These are phyloP conservation scores for Agrochola lota DNA, from an alignment of 2,888 invertebrate species.

Conservation along the genomic window DNA sequence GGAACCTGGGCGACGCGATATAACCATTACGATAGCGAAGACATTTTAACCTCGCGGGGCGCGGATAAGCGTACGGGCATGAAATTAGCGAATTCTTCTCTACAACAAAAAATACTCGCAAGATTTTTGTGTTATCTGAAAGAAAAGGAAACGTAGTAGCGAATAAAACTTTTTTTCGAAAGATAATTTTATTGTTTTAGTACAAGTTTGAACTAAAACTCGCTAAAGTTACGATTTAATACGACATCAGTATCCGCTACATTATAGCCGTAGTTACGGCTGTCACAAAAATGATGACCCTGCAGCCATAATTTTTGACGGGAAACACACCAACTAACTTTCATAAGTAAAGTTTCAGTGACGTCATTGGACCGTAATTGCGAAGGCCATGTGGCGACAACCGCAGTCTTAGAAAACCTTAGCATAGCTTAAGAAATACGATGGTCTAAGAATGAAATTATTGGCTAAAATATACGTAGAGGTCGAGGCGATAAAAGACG, in stretches of 20 bases:
- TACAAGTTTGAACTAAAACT: not conserved
- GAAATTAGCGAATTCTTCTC: conserved; percentile 62
- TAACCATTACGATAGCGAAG: conserved; percentile 83
- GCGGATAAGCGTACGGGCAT: conserved; percentile 72
- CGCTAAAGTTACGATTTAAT: not conserved
- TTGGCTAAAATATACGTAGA: no score
- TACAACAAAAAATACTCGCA: no score
- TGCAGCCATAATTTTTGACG: no score
- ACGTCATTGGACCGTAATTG: no score
- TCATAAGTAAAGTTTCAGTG: no score
- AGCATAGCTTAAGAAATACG: not conserved
- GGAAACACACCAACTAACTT: no score
- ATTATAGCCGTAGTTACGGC: no score
- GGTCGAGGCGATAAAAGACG: no score
- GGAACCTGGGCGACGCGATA: conserved; percentile 76
- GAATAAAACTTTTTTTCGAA: not conserved
- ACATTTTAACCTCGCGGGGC: conserved; percentile 75
- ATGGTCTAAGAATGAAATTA: not conserved
- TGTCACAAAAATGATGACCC: no score
- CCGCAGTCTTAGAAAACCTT: no score
- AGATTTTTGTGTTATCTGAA: conserved; percentile 14
- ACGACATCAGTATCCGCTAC: no score
- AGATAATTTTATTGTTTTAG: not conserved
- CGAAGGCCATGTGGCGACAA: no score
- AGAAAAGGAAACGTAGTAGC: not conserved